Base-by-base conservation (phyloP, 2,797 vertebrate species). In the Schizothorax lantsangensis region DNA sequence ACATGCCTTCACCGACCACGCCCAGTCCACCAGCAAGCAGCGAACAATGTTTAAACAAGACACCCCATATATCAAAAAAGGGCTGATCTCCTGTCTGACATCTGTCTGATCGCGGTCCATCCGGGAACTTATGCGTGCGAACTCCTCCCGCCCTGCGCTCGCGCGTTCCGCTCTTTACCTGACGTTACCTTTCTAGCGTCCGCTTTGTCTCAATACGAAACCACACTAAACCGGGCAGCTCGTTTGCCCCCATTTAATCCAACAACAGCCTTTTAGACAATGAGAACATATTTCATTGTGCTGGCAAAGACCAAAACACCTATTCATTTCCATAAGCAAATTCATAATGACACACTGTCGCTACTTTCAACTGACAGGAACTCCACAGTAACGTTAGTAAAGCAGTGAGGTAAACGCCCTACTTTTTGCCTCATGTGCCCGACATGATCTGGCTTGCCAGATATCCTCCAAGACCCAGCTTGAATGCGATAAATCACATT, bases 1-100 rank as follows among this genome's bases (percentile, higher is more conserved):
- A 81, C 68, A 77, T 87, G 79, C 69, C 33, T 72, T 43, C n/a
- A 74, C 57, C 69, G 88, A 88, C 95, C 94, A 94, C 94, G 93
- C 94, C 93, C 95, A 93, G 66, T 69, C 30, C 90, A 45, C 7
- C 74, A 83, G 40, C 40, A 15, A 73, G 49, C 30, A 78, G 45
- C 45, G 45, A 49, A 59, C 75, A 85, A 36, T 93, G 93, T 89
- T 73, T 74, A 79, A 85, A 84, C 79, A 86, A 71, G 54, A 74
- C 74, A 40, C 40, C n/a, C 77, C 12, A n/a, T 59, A 21, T 19
- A 14, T 86, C 0, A 5, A n/a, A n/a, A 33, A n/a, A 82, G 12
- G 6, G 38, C 15, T 40, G 64, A 49, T 74, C 30, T 21, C 17
- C 6, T 21, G 30, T 59, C 64, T 19, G 17, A 59, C 45, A 23